phyloP scores from a whole-genome alignment of 2,888 invertebrate species.

The Athrips mouffetella region DNA sequence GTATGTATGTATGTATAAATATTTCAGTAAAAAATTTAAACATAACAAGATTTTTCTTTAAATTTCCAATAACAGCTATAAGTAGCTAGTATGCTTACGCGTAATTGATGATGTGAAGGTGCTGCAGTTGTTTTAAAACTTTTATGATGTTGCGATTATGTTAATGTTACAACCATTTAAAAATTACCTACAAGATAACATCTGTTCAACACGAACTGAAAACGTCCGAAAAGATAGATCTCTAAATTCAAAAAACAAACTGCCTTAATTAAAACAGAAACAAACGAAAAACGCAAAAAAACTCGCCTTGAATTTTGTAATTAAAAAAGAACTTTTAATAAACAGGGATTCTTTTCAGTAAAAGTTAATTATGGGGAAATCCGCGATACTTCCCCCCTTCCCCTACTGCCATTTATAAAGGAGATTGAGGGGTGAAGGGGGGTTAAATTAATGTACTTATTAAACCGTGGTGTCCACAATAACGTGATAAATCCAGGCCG shows the following conservation, averaged over 20 bases:
- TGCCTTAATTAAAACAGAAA: background rate
- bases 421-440: background rate
- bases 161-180: too few relatives aligned
- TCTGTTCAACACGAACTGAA: background rate
- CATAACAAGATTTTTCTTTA: too few relatives aligned
- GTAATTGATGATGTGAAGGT: too few relatives aligned
- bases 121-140: too few relatives aligned
- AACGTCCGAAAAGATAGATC: background rate
- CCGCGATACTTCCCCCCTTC: background rate
- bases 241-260: background rate
- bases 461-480: constrained; percentile 37
- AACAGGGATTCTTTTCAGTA: constrained; percentile 10
- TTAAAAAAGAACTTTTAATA: constrained; percentile 18
- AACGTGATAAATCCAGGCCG: constrained; percentile 39
- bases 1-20: too few relatives aligned
- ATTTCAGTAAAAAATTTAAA: too few relatives aligned
- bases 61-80: too few relatives aligned
- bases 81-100: too few relatives aligned
- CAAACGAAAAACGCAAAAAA: background rate
- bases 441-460: constrained; percentile 26
- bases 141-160: too few relatives aligned
- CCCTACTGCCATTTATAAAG: background rate
- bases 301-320: background rate
- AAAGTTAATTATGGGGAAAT: constrained; percentile 14
- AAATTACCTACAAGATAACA: background rate